A percentile compares a stretch with the other conserved stretches of the same genome.
phyloP scores from a whole-genome alignment of 1,140 invertebrate genomes.

The Brachionus angularis region DNA sequence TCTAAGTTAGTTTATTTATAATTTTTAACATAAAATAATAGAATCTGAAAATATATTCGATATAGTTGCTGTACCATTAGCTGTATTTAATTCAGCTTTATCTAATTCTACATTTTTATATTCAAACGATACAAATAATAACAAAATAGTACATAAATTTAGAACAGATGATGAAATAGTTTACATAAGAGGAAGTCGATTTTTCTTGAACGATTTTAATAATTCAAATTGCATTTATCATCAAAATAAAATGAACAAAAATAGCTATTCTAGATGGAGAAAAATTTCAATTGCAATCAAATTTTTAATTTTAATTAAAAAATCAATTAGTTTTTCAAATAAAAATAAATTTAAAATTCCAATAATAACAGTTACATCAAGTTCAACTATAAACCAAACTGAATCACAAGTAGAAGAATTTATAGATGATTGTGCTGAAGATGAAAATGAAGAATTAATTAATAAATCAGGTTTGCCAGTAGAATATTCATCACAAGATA shows the following conservation, averaged over 20 bases:
- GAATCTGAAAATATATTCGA: slow-evolving; percentile 1
- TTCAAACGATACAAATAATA: slow-evolving; percentile 29
- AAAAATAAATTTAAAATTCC: background rate
- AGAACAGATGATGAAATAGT: no score
- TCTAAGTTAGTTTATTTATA: no score
- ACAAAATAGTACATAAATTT: background rate
- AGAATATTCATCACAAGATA: no score
- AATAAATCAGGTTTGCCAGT: no score
- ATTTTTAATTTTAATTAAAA: background rate
- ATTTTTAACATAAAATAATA: no score
- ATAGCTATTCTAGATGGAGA: slow-evolving; percentile 14
- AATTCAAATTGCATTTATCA: no score
- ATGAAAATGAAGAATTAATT: no score
- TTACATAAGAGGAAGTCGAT: no score
- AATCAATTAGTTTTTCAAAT: background rate
- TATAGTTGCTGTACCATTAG: slow-evolving; percentile 13
- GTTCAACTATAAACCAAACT: background rate
- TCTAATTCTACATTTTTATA: background rate
- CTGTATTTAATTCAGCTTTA: slow-evolving; percentile 25
- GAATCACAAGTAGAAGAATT: background rate
- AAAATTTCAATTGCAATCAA: background rate
- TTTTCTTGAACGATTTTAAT: no score
- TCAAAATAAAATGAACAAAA: no score
- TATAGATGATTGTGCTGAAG: background rate
- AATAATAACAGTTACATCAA: slow-evolving; percentile 2